phyloP scores from a whole-genome alignment of 2,113 vertebrate species.

The Pluvianellus socialis region DNA sequence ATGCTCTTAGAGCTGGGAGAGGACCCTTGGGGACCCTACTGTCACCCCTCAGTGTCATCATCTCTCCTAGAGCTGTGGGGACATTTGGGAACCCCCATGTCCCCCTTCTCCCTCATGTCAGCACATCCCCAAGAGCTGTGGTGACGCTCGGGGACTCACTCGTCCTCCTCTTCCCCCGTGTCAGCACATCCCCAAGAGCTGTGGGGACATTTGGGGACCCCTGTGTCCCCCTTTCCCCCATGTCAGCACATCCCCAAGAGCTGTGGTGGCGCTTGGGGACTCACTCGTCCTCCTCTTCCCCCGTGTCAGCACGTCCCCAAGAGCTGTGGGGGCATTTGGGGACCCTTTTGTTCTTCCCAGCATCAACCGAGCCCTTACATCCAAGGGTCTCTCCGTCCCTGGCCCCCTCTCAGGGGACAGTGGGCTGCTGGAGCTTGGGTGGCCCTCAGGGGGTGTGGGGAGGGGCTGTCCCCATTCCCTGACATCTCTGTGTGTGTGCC shows the following conservation, averaged over 20 bases:
- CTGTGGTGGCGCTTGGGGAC: background rate
- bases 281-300: too few relatives aligned
- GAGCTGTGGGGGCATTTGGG: background rate
- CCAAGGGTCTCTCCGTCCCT: fast-evolving
- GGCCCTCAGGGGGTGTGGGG: background rate
- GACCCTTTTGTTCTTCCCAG: background rate
- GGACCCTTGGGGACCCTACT: too few relatives aligned
- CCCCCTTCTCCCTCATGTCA: background rate
- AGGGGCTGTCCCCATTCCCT: background rate
- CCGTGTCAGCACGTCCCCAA: background rate
- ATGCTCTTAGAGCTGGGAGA: background rate
- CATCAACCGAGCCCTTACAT: background rate
- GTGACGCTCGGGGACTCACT: background rate
- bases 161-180: background rate
- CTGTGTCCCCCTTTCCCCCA: too few relatives aligned
- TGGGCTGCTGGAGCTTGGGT: too few relatives aligned
- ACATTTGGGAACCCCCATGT: background rate
- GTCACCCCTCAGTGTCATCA: background rate
- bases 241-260: too few relatives aligned
- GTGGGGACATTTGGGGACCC: too few relatives aligned
- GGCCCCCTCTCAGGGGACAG: background rate
- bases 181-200: background rate
- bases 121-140: too few relatives aligned
- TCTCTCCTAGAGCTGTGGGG: too few relatives aligned
- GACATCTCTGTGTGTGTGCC: background rate